A percentile compares a stretch with the other conserved stretches of the same genome.
phyloP scores from a whole-genome alignment of 2,888 invertebrate species.

The Thyatira batis region DNA sequence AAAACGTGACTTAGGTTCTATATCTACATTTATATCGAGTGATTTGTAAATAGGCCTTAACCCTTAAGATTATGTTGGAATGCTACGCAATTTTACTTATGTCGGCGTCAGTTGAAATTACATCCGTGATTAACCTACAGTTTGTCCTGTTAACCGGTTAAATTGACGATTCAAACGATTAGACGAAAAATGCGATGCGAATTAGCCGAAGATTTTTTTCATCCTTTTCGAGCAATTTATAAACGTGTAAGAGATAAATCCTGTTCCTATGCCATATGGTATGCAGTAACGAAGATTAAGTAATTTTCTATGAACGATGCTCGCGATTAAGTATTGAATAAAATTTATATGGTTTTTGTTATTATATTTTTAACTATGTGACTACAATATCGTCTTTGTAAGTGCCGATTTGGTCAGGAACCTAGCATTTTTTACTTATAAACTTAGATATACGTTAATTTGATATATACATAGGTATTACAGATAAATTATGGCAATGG shows the following conservation, averaged over 20 bases:
- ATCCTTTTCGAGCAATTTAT: constrained; percentile 21
- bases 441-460: too few species aligned
- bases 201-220: constrained; percentile 44
- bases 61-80: constrained; percentile 45
- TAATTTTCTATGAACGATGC: neutral
- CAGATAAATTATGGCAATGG: too few species aligned
- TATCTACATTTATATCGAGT: constrained; percentile 21
- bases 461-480: too few species aligned
- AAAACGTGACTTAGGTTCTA: too few species aligned
- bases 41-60: constrained; percentile 29
- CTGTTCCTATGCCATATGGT: neutral
- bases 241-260: neutral
- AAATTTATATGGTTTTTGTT: neutral
- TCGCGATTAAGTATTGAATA: neutral
- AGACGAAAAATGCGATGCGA: constrained; percentile 58
- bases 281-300: constrained; percentile 2
- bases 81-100: constrained; percentile 39
- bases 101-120: constrained; percentile 58
- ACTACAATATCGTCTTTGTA: too few species aligned
- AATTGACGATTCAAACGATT: constrained; percentile 62
- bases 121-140: constrained; percentile 63
- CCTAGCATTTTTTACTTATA: too few species aligned
- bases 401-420: too few species aligned
- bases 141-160: constrained; percentile 43
- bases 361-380: too few species aligned